Evolutionary conservation across 2,113 vertebrate genomes (phyloP), one percentile per base, ranked within the genome.

Genomic region (Corynorhinus townsendii): DNA sequence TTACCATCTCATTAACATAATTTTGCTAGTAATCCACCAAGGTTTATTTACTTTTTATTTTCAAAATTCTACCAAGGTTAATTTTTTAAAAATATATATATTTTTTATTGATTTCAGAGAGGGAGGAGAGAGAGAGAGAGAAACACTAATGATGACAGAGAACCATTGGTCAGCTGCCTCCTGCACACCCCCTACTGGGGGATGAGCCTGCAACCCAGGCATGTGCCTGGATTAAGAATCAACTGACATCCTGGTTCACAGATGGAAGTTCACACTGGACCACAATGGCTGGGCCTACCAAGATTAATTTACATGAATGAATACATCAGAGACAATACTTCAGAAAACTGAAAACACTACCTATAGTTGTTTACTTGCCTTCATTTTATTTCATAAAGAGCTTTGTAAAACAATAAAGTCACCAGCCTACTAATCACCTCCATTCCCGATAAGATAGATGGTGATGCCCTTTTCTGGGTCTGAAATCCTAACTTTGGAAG

Each of bases 401-500:
- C 19, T 89, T 54, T 87, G 15, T 72, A 75, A 89, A 77, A 89
- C 7, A 81, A n/a, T 77, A 69, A 95, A 77, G 52, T 85, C 47
- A 68, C 6, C 10, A 72, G 35, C 3, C 38, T 88, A 89, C 66
- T 26, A 72, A 49, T 82, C 89, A 86, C 28, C 91, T 47, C 81
- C 81, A 77, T 59, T 94, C 66, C 64, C 14, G 38, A 35, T 82
- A 86, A 69, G 75, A 77, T 19, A 73, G 81, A 77, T 26, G 33
- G 15, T 64, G 17, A 88, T 76, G 68, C 10, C 40, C 40, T 97
- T 92, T 92, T 68, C 84, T 86, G 69, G 38, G 49, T 71, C 82
- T 90, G 90, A 83, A 96, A 83, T 75, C 35, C 66, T 92, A 90
- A 82, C 49, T 82, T 24, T 76, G 35, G 20, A 90, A 92, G 11